Conservation (phyloP, 1,140 invertebrate species). For the Amphibalanus amphitrite region DNA sequence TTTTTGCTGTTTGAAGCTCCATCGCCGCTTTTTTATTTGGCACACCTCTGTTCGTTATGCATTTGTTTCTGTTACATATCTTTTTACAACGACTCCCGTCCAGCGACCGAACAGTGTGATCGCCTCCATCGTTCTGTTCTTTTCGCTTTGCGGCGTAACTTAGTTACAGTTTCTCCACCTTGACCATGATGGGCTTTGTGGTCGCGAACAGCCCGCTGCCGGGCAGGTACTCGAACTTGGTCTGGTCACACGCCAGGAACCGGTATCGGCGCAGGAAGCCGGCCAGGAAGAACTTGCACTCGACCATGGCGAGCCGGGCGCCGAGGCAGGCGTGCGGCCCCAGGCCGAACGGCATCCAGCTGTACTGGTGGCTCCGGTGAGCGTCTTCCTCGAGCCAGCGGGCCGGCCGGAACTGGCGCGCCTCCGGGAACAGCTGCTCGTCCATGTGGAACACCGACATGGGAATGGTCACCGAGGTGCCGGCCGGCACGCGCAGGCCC, state of each 20-base stretch:
- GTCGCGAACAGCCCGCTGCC: not conserved
- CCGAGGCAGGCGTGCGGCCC: slow-evolving; percentile 54
- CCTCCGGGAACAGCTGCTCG: slow-evolving; percentile 42
- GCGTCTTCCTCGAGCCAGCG: slow-evolving; percentile 44
- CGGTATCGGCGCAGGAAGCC: not conserved
- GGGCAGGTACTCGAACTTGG: not conserved
- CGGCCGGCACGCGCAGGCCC: not conserved
- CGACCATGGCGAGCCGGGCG: not conserved
- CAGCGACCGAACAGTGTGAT: no score
- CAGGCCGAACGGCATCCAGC: slow-evolving; percentile 54
- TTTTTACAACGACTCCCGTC: no score
- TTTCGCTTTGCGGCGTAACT: no score
- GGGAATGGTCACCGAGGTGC: slow-evolving; percentile 7
- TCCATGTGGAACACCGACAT: slow-evolving; percentile 40
- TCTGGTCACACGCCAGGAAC: not conserved
- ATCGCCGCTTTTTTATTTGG: no score
- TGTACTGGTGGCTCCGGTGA: slow-evolving; percentile 37
- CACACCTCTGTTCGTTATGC: no score
- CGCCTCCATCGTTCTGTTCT: no score
- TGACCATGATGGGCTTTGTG: not conserved
- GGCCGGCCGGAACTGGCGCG: slow-evolving; percentile 53
- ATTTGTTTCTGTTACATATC: no score
- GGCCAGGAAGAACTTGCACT: not conserved
- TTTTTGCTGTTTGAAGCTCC: no score
- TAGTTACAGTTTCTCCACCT: not conserved